Percentiles rank a stretch among this genome's conserved stretches.
These are phyloP conservation scores for Himantopus leucocephalus DNA, from an alignment of 2,113 vertebrate species.

Conservation along the genomic window DNA sequence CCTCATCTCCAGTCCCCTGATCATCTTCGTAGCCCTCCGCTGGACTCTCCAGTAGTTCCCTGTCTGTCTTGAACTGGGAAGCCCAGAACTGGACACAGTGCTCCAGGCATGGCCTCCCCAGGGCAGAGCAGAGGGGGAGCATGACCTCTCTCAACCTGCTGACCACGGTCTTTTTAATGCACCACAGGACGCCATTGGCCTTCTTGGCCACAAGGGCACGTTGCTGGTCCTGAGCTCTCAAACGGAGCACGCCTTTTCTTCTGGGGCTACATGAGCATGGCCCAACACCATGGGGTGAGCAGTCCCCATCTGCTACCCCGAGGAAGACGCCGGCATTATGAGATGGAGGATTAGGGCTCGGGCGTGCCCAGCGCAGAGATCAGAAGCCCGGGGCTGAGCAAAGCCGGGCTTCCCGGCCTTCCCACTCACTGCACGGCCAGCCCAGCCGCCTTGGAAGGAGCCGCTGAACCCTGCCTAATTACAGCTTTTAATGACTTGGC, in stretches of 20 bases:
- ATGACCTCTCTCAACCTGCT: neutral
- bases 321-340: accelerated
- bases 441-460: neutral
- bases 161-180: neutral
- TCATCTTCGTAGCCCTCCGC: neutral
- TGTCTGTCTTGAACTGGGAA: neutral
- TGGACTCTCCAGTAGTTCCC: neutral
- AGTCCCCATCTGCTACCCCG: accelerated
- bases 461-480: neutral
- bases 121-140: neutral
- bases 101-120: neutral
- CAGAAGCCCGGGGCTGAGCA: neutral
- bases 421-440: neutral
- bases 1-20: neutral
- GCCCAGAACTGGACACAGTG: neutral
- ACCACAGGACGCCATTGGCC: neutral
- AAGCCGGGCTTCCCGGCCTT: neutral
- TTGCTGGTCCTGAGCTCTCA: neutral
- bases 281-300: neutral
- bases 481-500: neutral
- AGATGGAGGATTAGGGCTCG: too few relatives aligned
- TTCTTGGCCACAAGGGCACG: neutral
- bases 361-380: neutral
- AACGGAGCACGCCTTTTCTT: accelerated
- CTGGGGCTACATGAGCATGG: neutral